Evolutionary conservation across 2,797 vertebrate species (phyloP), one percentile per base, ranked within the genome.

Genomic region (Enteromius anoplus): DNA sequence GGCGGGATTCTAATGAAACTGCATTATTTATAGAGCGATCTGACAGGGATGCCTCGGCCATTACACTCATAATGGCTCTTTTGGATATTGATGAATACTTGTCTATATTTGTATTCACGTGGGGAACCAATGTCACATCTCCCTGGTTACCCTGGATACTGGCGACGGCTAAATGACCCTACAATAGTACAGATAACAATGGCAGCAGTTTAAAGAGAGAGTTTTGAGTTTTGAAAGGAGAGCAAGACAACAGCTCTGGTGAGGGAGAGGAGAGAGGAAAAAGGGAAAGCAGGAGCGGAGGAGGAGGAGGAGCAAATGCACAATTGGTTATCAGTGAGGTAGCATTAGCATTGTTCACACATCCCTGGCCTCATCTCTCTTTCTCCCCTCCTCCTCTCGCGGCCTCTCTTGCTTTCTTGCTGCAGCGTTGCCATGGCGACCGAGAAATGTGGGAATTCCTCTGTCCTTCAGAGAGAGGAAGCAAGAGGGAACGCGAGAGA

Each of bases 381-480:
- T 40, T 11, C 53, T 72, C 71, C 72, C 70, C 69, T 77, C 65
- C 69, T 75, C 70, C 73, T 79, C 89, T 85, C 88, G 88, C 89
- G 77, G 89, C 90, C 91, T 92, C 91, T 89, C 92, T 90, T 87
- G 87, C 89, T 91, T 91, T 92, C 92, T 93, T 92, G 92, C 94
- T 93, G 94, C 94, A 92, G 93, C 91, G 92, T 95, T 94, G 86
- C 93, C 90, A 93, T 94, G 91, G 91, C 32, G 89, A 95, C 92
- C 19, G 85, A 93, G 93, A 93, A 94, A 92, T 91, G 92, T 95
- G 93, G 93, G 93, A 94, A 94, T 93, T 93, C 92, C 92, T 93
- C 93, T 91, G 94, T 95, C 94, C 93, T 94, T 94, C 93, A 93
- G 93, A 93, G 92, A 91, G 90, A 55, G 78, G 77, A 84, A 53